A percentile compares a stretch with the other conserved stretches of the same genome.
phyloP scores from a whole-genome alignment of 2,888 invertebrate genomes.

The Drosophila conformis region DNA sequence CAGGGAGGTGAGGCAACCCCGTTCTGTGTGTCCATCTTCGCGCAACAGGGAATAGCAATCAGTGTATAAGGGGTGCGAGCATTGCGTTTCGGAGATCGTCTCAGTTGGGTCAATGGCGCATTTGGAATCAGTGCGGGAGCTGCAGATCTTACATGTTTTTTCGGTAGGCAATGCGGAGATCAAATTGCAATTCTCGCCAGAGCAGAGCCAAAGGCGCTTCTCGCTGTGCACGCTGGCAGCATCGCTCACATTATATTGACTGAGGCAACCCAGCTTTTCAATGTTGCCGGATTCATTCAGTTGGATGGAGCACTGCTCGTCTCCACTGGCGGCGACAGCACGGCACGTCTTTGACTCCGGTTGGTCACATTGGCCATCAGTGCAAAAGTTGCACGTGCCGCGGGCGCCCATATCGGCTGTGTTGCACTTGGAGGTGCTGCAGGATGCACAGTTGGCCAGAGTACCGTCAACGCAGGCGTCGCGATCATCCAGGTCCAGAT shows the following conservation, averaged over 20 bases:
- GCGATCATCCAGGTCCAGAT: constrained; percentile 76
- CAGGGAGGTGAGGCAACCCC: constrained; percentile 75
- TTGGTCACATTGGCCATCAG: constrained; percentile 66
- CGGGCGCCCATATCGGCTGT: constrained; percentile 65
- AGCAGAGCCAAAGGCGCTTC: constrained; percentile 74
- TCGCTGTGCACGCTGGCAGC: constrained; percentile 44
- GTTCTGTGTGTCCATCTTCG: constrained; percentile 77
- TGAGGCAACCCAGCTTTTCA: constrained; percentile 75
- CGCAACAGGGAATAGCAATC: constrained; percentile 77
- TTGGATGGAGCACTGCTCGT: constrained; percentile 77
- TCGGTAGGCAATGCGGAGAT: constrained; percentile 56
- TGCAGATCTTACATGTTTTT: constrained; percentile 72
- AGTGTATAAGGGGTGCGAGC: constrained; percentile 58
- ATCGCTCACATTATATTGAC: constrained; percentile 72
- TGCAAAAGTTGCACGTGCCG: constrained; percentile 72
- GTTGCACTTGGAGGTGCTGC: constrained; percentile 67
- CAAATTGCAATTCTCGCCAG: constrained; percentile 77
- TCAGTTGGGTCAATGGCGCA: constrained; percentile 70
- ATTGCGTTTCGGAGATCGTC: constrained; percentile 43
- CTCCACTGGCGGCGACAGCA: constrained; percentile 52
- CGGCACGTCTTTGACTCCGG: constrained; percentile 63
- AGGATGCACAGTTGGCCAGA: constrained; percentile 65
- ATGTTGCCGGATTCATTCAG: constrained; percentile 57
- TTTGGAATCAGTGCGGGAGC: constrained; percentile 65
- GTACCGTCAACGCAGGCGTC: constrained; percentile 54